A percentile compares a stretch with the other conserved stretches of the same genome.
Evolutionary conservation across 2,888 invertebrate genomes (phyloP).

Genomic region (Sphaerophoria rueppellii): DNA sequence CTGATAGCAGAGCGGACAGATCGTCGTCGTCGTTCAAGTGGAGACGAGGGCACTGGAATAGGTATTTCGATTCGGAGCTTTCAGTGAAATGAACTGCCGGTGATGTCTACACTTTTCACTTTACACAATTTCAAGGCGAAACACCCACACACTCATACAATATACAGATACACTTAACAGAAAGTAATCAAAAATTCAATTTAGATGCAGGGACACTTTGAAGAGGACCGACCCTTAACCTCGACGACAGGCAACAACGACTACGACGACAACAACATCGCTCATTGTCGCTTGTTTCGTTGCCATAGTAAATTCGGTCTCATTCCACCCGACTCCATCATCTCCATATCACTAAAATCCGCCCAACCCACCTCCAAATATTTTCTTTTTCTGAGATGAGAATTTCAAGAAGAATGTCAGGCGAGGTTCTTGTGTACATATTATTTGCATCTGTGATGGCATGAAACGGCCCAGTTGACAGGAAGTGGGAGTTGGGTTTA

Average conservation of each 20-base stretch:
- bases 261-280: conserved; percentile 42
- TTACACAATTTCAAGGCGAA: conserved; percentile 20
- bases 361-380: neutral
- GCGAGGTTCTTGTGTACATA: conserved; percentile 50
- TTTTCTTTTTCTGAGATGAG: neutral
- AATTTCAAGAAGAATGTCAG: conserved; percentile 29
- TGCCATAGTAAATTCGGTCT: neutral
- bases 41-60: neutral
- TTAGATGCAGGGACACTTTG: conserved; percentile 67
- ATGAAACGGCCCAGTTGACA: conserved; percentile 38
- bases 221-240: conserved; percentile 65
- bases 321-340: neutral
- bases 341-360: neutral
- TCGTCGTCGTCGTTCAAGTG: neutral
- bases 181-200: conserved; percentile 73
- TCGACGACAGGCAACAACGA: conserved; percentile 29
- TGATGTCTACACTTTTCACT: conserved; percentile 41
- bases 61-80: neutral
- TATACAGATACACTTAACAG: conserved; percentile 12
- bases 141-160: neutral
- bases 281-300: conserved; percentile 49
- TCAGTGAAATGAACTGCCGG: conserved; percentile 9
- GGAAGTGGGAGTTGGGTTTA: neutral
- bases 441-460: conserved; percentile 66
- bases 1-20: conserved; percentile 27